phyloP scores from a whole-genome alignment of 2,888 invertebrate species.

The Lamproptera curius region DNA sequence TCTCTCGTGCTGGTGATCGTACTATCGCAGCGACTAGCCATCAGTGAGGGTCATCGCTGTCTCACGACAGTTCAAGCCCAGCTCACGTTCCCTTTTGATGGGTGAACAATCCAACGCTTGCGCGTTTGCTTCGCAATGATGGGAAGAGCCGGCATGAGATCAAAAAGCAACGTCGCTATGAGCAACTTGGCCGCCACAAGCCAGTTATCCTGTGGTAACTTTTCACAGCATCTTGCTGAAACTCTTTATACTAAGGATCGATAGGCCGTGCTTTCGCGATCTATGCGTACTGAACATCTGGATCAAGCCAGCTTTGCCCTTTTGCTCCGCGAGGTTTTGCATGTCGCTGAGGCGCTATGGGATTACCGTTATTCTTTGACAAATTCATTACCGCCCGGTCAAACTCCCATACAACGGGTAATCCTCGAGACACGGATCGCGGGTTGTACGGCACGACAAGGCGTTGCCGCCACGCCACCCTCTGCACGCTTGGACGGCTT shows the following conservation, averaged over 20 bases:
- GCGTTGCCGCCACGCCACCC: constrained; percentile 64
- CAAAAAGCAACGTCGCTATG: constrained; percentile 82
- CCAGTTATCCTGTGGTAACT: constrained; percentile 85
- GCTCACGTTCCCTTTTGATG: constrained; percentile 81
- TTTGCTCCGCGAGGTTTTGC: constrained; percentile 85
- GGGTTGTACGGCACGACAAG: constrained; percentile 36
- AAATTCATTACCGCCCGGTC: constrained; percentile 74
- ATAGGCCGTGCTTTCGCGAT: constrained; percentile 83
- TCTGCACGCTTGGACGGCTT: constrained; percentile 72
- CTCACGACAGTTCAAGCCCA: constrained; percentile 82
- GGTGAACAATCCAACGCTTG: constrained; percentile 80
- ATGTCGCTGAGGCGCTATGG: constrained; percentile 80
- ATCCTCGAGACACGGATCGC: constrained; percentile 74
- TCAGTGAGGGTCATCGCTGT: constrained; percentile 80
- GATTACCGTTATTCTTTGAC: constrained; percentile 82
- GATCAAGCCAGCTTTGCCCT: constrained; percentile 83
- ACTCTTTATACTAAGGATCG: constrained; percentile 79
- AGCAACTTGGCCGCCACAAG: constrained; percentile 74
- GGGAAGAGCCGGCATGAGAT: constrained; percentile 86
- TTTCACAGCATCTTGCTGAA: constrained; percentile 83
- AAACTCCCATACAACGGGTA: constrained; percentile 80
- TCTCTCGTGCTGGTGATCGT: constrained; percentile 77
- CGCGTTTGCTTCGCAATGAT: constrained; percentile 83
- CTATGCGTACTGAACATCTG: constrained; percentile 80
- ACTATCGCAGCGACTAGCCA: constrained; percentile 74